These are phyloP conservation scores for Eciton burchellii DNA, from an alignment of 1,140 invertebrate genomes.

Conservation along the genomic window DNA sequence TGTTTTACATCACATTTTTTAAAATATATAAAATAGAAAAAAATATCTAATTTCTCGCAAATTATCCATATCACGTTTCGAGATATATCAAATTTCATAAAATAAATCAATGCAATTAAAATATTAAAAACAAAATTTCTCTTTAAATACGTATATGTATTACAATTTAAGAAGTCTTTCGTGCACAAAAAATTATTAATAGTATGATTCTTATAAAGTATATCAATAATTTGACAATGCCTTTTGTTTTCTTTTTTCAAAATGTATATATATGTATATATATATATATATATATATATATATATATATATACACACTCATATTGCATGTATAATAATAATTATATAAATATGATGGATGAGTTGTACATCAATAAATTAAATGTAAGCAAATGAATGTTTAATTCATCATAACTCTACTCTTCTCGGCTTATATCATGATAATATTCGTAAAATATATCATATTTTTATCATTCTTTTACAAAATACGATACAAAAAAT, in stretches of 20 bases:
- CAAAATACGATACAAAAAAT: constrained; percentile 13
- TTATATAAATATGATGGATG: constrained; percentile 44
- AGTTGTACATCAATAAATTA: constrained; percentile 66
- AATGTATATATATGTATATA: constrained; percentile 15
- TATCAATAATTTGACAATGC: constrained; percentile 23
- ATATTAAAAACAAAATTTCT: neutral
- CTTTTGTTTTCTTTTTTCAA: constrained; percentile 29
- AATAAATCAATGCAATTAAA: too few species aligned
- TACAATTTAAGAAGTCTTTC: constrained; percentile 15
- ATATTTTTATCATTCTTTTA: constrained; percentile 38
- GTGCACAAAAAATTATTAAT: too few species aligned
- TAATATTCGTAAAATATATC: constrained; percentile 68
- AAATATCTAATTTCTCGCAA: too few species aligned
- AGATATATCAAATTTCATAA: too few species aligned
- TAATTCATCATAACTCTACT: constrained; percentile 43
- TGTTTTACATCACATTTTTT: too few species aligned
- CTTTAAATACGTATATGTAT: neutral
- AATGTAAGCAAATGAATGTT: constrained; percentile 63
- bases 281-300: constrained; percentile 60
- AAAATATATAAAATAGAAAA: too few species aligned
- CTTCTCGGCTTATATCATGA: constrained; percentile 21
- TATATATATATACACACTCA: constrained; percentile 29
- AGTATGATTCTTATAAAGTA: too few species aligned
- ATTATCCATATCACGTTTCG: neutral
- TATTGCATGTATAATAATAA: constrained; percentile 63